Conservation (phyloP, 2,113 vertebrate species). For the Prinia subflava region DNA sequence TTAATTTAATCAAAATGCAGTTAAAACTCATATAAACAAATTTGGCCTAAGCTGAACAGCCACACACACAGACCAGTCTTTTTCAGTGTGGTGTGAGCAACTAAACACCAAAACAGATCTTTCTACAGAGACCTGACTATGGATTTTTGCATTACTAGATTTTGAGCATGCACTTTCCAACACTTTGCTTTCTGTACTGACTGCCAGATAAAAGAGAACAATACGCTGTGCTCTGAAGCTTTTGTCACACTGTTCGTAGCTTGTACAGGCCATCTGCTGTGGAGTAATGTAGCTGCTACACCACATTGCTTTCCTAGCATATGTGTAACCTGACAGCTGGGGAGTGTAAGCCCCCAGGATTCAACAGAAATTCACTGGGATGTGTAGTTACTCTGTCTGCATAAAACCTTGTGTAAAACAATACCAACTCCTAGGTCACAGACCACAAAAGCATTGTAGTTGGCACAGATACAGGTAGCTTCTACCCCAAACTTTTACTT, state of each 20-base stretch:
- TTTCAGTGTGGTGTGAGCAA: not conserved
- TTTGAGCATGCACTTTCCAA: not conserved
- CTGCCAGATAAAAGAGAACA: not conserved
- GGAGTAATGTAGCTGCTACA: not conserved
- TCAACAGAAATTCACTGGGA: not conserved
- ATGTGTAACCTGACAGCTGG: not conserved
- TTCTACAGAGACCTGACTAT: not conserved
- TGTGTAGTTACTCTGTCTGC: not conserved
- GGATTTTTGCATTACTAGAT: not conserved
- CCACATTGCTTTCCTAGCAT: not conserved
- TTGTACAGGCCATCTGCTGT: conserved; percentile 8
- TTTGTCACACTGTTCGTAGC: not conserved
- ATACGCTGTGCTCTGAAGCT: not conserved
- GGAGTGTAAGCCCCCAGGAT: not conserved
- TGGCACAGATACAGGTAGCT: not conserved
- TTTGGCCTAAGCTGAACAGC: not conserved
- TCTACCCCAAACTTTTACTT: not conserved
- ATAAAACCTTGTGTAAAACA: not conserved
- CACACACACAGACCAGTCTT: not conserved
- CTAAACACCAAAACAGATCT: not conserved
- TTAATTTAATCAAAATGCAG: conserved; percentile 22
- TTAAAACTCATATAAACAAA: conserved; percentile 9
- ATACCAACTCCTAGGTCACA: not conserved
- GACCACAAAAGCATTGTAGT: not conserved
- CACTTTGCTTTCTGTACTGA: not conserved